Evolutionary conservation across 1,140 invertebrate species (phyloP), one percentile per base, ranked within the genome.

Genomic region (Drosophila littoralis): DNA sequence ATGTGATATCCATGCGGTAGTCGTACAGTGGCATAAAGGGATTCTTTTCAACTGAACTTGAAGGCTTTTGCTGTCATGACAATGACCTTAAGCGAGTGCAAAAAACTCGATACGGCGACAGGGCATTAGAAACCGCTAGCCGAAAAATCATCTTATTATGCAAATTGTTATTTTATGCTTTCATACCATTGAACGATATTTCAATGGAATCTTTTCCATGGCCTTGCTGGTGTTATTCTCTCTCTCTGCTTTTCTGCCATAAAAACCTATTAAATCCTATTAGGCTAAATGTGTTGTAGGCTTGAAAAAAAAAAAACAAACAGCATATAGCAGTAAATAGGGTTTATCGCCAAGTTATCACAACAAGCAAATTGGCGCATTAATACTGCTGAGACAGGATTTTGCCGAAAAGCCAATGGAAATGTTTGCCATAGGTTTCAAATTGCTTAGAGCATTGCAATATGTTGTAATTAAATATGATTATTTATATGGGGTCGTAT

Each of bases 71-170:
- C 65, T 79, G 76, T 50, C 83, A 82, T 88, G 83, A 48, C 75
- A 79, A 71, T 74, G 70, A 69, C 42, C 50, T 48, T 35, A 45
- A 57, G 46, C 17, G 22, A 40, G 43, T 32, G n/a, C 6, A 33
- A 65, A 46, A 46, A 64, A 45, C 38, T 36, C 15, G 36, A 75
- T 75, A 63, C 45, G 15, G 22, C 32, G 45, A 69, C 45, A 69
- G 32, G 63, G 63, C 28, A 64, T 50, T 58, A 50, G 43, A 63
- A 61, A 75, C 36, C 65, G 67, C 68, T 50, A 71, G 65, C 61
- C 79, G 75, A 86, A 86, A 28, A 74, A 83, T 88, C 79, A 73
- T 77, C 76, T 69, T 89, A 80, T 89, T 86, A 86, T 86, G 83
- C 79, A 86, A 86, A 86, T 86, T 83, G 83, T 83, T 89, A 80